Base-by-base conservation (phyloP, 2,888 invertebrate species). In the Mallateleia sp. region DNA sequence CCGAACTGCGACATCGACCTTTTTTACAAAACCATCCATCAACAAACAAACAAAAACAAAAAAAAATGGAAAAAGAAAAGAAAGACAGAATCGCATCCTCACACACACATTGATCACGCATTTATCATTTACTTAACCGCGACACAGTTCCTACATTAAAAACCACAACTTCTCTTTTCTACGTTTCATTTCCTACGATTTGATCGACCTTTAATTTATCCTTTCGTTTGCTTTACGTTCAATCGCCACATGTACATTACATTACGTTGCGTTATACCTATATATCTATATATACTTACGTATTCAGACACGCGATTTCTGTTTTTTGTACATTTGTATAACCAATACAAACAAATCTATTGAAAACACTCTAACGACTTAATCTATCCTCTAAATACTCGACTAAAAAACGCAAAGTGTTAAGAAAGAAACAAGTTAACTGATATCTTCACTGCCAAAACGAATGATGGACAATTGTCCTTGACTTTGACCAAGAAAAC, bases 391-490 rank as follows among this genome's bases (percentile, higher is more conserved):
- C 52, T 34, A 22, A 67, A 66, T 32, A 47, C 47, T 47, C 66
- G 45, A 64, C 25, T 14, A 25, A 45, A 45, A 6, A 50, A 54
- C 14, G 32, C 42, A 3, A 45, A 66, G 38, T 11, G 38, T 11
- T 14, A 38, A 14, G 11, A 38, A 38, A n/a, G n/a, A n/a, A n/a
- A n/a, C n/a, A n/a, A n/a, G n/a, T n/a, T n/a, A n/a, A 47, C 47
- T 47, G 47, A 47, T 93, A 92, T 93, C 93, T 93, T 94, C 94
- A 94, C 94, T 94, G 94, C 94, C 94, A 94, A 94, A 90, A 88
- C 83, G 62, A 34, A 89, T 89, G 91, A 91, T 20, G 22, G 47
- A 58, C 52, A 74, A 84, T 83, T 82, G 85, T 88, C 87, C 89
- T 77, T 54, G 25, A 52, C 20, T 50, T 45, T 88, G 85, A 87